These are phyloP conservation scores for Pyxicephalus adspersus DNA, from an alignment of 2,113 vertebrate genomes.

Conservation along the genomic window DNA sequence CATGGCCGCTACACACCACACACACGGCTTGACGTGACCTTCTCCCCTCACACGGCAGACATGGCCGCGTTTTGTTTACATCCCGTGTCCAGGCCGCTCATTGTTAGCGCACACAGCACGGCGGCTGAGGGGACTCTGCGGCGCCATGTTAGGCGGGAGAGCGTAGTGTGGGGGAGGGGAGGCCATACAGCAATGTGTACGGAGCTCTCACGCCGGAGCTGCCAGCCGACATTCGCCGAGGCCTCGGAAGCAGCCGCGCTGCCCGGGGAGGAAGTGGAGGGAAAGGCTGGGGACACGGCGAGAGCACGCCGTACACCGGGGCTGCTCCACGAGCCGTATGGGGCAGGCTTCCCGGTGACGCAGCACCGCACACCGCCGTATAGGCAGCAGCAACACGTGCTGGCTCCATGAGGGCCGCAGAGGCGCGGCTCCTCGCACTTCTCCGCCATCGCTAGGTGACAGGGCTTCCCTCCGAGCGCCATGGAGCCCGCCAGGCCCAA, in stretches of 20 bases:
- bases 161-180: conserved; percentile 72
- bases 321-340: background rate
- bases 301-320: background rate
- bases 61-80: conserved; percentile 46
- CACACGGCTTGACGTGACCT: conserved; percentile 28
- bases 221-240: background rate
- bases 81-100: conserved; percentile 33
- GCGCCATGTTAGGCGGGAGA: conserved; percentile 84
- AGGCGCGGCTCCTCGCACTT: conserved; percentile 23
- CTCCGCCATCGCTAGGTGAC: background rate
- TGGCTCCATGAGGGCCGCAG: conserved; percentile 62
- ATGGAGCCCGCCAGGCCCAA: conserved; percentile 53
- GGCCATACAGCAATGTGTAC: conserved; percentile 50
- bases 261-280: conserved; percentile 62
- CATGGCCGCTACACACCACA: conserved; percentile 50
- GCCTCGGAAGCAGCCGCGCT: conserved; percentile 65
- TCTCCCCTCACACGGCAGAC: background rate
- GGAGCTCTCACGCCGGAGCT: background rate
- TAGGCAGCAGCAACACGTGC: conserved; percentile 68
- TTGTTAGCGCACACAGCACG: conserved; percentile 60
- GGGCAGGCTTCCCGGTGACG: conserved; percentile 58
- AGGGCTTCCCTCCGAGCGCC: background rate
- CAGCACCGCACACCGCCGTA: conserved; percentile 41
- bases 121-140: conserved; percentile 67
- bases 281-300: no score